phyloP scores from a whole-genome alignment of 1,140 invertebrate genomes.

The Pentalonia nigronervosa region DNA sequence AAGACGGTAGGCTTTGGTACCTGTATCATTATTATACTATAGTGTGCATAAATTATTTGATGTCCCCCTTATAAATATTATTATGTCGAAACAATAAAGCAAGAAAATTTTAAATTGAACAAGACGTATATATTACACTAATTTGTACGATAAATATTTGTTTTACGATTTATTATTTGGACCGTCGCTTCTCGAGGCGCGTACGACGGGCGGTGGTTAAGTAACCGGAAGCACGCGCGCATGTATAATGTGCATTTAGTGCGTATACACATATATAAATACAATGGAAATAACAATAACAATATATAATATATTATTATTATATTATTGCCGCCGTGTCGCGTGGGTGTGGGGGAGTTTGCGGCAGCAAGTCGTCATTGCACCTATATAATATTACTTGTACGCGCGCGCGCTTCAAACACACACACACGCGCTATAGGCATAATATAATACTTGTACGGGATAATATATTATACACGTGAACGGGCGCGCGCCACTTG shows the following conservation, averaged over 20 bases:
- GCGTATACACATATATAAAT: not conserved
- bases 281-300: not conserved
- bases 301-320: slow-evolving; percentile 6
- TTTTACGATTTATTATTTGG: not conserved
- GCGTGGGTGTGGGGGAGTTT: not conserved
- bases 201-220: not conserved
- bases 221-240: not conserved
- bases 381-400: not conserved
- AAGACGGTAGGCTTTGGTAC: no score
- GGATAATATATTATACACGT: not conserved
- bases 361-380: not conserved
- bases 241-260: not conserved
- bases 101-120: not conserved
- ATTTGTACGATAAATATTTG: not conserved
- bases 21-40: no score
- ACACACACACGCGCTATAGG: not conserved
- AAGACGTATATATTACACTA: not conserved
- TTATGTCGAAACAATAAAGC: not conserved
- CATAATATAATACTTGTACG: not conserved
- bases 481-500: not conserved
- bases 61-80: not conserved
- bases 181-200: not conserved
- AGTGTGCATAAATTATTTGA: not conserved
- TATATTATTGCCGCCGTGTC: not conserved
- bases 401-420: not conserved